Evolutionary conservation across 2,888 invertebrate genomes (phyloP).

Genomic region (Acleris emargana): DNA sequence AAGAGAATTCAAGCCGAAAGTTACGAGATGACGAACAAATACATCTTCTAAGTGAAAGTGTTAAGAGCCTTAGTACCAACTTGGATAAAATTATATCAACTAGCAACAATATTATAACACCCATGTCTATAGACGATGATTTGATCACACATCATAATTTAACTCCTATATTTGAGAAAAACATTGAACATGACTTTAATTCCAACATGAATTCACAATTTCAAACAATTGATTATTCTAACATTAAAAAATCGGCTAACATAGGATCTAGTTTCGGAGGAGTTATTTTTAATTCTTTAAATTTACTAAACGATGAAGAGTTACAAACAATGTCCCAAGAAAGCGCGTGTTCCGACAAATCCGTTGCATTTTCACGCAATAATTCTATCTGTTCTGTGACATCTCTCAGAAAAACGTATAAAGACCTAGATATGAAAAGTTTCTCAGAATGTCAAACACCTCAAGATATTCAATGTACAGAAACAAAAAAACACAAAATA

Average conservation of each 20-base stretch:
- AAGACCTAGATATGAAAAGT: slow-evolving; percentile 65
- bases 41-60: neutral
- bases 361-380: slow-evolving; percentile 40
- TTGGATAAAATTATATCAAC: neutral
- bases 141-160: too few relatives aligned
- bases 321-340: slow-evolving; percentile 42
- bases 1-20: neutral
- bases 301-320: slow-evolving; percentile 60
- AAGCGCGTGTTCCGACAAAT: slow-evolving; percentile 38
- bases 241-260: slow-evolving; percentile 5
- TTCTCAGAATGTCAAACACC: slow-evolving; percentile 44
- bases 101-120: neutral
- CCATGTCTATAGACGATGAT: too few relatives aligned
- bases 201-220: neutral
- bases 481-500: slow-evolving; percentile 45
- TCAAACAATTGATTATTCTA: neutral
- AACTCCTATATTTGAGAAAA: neutral
- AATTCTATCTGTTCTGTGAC: slow-evolving; percentile 57
- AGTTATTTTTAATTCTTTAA: slow-evolving; percentile 59
- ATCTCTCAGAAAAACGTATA: slow-evolving; percentile 62
- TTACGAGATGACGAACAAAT: neutral
- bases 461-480: neutral
- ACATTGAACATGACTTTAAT: neutral
- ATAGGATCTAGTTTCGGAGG: slow-evolving; percentile 46
- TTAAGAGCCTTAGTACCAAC: neutral